These are phyloP conservation scores for Hippopotamus amphibius DNA, from an alignment of 2,113 vertebrate species.

Conservation along the genomic window DNA sequence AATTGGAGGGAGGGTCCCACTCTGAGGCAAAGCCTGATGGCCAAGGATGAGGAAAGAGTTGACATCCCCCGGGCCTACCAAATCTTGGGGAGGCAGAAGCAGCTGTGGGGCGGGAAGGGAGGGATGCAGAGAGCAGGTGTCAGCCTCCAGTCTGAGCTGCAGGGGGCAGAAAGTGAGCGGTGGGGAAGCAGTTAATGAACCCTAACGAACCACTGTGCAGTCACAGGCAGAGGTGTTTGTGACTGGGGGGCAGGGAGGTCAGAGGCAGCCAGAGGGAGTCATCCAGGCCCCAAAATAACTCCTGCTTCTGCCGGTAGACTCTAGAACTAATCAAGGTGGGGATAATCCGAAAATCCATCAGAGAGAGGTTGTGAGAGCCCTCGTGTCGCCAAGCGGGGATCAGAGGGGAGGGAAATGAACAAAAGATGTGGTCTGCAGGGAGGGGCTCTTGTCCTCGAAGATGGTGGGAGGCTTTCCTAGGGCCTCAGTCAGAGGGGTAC, in stretches of 20 bases:
- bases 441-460: neutral
- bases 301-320: neutral
- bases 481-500: neutral
- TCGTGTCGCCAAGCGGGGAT: neutral
- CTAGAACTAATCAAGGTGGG: constrained; percentile 53
- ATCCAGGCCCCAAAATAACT: constrained; percentile 66
- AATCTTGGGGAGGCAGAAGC: neutral
- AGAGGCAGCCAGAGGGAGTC: constrained; percentile 50
- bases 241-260: neutral
- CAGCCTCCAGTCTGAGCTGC: neutral
- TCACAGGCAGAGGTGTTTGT: constrained; percentile 13
- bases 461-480: neutral
- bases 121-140: neutral
- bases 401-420: neutral
- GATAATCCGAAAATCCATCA: constrained; percentile 53
- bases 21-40: neutral
- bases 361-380: constrained; percentile 16
- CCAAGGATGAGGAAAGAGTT: neutral
- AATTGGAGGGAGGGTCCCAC: neutral
- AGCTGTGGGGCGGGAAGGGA: neutral
- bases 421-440: neutral
- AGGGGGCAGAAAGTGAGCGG: neutral
- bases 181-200: neutral
- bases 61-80: neutral
- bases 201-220: neutral